Evolutionary conservation across 2,113 vertebrate genomes (phyloP).

Genomic region (Paedocypris sp.): DNA sequence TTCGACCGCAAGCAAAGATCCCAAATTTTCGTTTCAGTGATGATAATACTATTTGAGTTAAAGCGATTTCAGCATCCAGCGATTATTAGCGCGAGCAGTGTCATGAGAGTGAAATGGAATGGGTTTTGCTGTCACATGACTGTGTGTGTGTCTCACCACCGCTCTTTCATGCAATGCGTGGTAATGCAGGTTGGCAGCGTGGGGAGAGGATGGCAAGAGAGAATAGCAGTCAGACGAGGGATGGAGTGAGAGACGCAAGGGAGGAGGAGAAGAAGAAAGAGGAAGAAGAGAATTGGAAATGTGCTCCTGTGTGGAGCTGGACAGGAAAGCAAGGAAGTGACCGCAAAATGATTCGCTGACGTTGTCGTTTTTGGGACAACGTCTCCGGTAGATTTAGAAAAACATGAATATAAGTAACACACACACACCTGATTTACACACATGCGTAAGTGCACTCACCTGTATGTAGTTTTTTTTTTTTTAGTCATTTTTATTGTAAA

Average conservation of each 20-base stretch:
- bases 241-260: not conserved
- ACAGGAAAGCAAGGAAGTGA: not conserved
- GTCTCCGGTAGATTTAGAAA: no score
- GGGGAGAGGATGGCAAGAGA: conserved; percentile 5
- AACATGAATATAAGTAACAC: no score
- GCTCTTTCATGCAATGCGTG: conserved; percentile 24
- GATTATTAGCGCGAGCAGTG: not conserved
- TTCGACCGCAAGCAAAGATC: no score
- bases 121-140: conserved; percentile 5
- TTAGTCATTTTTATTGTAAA: no score
- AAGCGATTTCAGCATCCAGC: no score
- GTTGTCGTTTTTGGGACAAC: no score
- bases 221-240: not conserved
- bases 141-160: not conserved
- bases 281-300: not conserved
- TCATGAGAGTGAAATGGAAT: conserved; percentile 1
- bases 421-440: no score
- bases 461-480: no score
- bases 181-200: conserved; percentile 23
- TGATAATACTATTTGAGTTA: no score
- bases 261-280: not conserved
- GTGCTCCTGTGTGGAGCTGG: not conserved
- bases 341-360: not conserved
- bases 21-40: no score
- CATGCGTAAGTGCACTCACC: no score